Evolutionary conservation across 2,888 invertebrate species (phyloP).

Genomic region (Mellilla xanthometata): DNA sequence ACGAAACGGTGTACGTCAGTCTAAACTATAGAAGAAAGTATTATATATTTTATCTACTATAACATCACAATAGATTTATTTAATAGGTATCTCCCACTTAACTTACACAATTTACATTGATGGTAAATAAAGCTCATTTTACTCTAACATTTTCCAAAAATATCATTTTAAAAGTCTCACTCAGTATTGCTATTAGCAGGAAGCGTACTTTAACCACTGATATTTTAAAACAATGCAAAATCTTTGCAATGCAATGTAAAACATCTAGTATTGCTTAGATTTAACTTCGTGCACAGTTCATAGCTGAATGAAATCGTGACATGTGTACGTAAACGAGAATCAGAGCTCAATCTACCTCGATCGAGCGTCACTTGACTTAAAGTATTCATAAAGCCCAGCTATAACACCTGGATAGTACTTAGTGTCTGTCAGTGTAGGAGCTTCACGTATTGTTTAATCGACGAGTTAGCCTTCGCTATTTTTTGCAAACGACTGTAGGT

Average conservation of each 20-base stretch:
- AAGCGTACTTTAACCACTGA: no score
- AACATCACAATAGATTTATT: constrained; percentile 30
- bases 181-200: constrained; percentile 1
- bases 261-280: constrained; percentile 17
- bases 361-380: no score
- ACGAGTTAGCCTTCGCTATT: neutral
- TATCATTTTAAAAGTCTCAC: constrained; percentile 12
- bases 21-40: no score
- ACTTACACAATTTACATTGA: constrained; percentile 23
- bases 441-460: constrained; percentile 1
- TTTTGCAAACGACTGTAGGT: constrained; percentile 1
- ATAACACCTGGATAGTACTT: neutral
- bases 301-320: constrained; percentile 26
- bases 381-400: no score
- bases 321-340: constrained; percentile 14
- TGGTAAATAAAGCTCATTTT: constrained; percentile 12
- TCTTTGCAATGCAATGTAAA: neutral
- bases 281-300: constrained; percentile 14
- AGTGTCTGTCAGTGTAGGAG: neutral
- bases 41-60: constrained; percentile 19
- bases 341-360: constrained; percentile 17
- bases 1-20: no score
- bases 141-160: constrained; percentile 28
- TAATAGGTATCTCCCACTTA: constrained; percentile 3
- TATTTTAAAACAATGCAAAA: neutral